These are phyloP conservation scores for Mobula hypostoma DNA, from an alignment of 2,113 vertebrate species.

Conservation along the genomic window DNA sequence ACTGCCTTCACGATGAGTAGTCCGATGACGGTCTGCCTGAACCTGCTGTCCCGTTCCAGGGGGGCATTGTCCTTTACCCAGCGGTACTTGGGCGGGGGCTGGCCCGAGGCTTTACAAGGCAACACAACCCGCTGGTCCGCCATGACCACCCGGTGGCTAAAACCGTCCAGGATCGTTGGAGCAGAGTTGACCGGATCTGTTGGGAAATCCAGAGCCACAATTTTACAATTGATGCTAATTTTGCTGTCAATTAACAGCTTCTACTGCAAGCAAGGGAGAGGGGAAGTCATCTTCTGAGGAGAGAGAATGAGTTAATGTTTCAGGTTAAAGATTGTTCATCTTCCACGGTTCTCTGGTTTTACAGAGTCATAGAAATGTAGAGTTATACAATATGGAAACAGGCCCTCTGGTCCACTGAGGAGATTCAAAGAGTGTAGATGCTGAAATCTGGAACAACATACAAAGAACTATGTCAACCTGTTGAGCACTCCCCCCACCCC, in stretches of 20 bases:
- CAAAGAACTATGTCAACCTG: no score
- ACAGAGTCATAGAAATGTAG: no score
- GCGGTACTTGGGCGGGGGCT: constrained; percentile 87
- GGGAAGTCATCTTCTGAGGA: no score
- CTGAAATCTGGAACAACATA: no score
- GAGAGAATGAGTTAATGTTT: no score
- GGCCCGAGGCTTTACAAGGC: constrained; percentile 92
- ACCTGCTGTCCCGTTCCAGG: constrained; percentile 86
- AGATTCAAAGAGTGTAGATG: no score
- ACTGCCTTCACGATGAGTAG: constrained; percentile 80
- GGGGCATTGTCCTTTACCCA: constrained; percentile 96
- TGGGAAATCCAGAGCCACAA: background rate
- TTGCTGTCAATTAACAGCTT: no score
- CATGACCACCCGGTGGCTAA: constrained; percentile 89
- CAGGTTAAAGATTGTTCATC: no score
- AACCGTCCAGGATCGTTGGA: constrained; percentile 90
- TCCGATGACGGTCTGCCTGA: constrained; percentile 79
- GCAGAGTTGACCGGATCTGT: constrained; percentile 90
- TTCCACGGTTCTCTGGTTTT: no score
- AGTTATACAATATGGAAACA: no score
- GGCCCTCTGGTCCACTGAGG: no score
- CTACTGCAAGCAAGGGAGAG: background rate
- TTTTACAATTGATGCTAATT: background rate
- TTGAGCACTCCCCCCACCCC: no score
- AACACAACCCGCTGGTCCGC: constrained; percentile 85